A percentile compares a stretch with the other conserved stretches of the same genome.
Conservation (phyloP, 2,888 invertebrate genomes). For the Cheilosia vernalis region DNA sequence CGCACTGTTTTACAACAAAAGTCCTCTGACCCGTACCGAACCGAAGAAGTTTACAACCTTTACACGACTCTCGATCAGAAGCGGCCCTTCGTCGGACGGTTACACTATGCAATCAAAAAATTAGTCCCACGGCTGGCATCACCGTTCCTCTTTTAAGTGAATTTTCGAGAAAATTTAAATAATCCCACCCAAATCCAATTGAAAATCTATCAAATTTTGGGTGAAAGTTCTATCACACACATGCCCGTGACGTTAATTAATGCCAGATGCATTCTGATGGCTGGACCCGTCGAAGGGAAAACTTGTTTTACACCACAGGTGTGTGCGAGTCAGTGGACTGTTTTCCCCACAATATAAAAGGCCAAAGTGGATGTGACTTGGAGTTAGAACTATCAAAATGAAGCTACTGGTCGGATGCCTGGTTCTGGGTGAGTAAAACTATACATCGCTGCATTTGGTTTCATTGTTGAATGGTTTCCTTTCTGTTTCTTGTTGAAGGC, state of each 20-base stretch:
- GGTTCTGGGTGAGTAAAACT: conserved; percentile 50
- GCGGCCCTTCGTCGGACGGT: neutral
- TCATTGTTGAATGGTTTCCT: neutral
- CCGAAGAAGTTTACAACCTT: conserved; percentile 4
- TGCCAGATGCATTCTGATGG: conserved; percentile 43
- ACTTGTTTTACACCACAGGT: conserved; percentile 49
- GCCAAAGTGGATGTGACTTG: conserved; percentile 13
- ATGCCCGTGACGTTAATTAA: conserved; percentile 41
- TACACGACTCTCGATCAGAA: conserved; percentile 30
- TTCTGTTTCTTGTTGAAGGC: conserved; percentile 10
- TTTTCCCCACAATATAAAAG: conserved; percentile 55
- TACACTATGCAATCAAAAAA: conserved; percentile 17
- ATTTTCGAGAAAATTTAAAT: conserved; percentile 22
- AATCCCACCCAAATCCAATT: conserved; percentile 20
- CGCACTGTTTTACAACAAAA: conserved; percentile 8
- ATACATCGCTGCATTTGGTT: neutral
- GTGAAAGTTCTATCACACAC: conserved; percentile 52
- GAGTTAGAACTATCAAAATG: conserved; percentile 65
- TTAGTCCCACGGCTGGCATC: conserved; percentile 27
- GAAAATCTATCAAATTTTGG: conserved; percentile 11
- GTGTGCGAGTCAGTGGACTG: conserved; percentile 1
- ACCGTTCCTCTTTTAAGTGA: conserved; percentile 2
- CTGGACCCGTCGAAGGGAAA: conserved; percentile 21
- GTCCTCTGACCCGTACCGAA: conserved; percentile 19
- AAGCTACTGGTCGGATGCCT: conserved; percentile 63